Evolutionary conservation across 2,797 vertebrate species (phyloP).

Genomic region (Pseudochaenichthys georgianus): DNA sequence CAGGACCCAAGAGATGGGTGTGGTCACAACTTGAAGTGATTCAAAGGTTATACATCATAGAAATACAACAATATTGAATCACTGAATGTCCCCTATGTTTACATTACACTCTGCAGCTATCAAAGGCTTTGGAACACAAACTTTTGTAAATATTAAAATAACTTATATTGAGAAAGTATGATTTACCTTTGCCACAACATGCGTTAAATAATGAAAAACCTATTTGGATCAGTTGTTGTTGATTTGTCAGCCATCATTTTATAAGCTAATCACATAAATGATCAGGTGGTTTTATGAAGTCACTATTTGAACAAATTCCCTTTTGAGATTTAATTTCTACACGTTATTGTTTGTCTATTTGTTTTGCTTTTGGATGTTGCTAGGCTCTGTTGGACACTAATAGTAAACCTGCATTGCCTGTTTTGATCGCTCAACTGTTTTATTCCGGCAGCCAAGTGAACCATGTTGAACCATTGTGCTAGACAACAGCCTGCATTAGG

Average conservation of each 20-base stretch:
- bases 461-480: no score
- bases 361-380: neutral
- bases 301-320: neutral
- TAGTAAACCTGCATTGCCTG: neutral
- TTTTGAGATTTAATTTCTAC: neutral
- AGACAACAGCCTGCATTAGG: no score
- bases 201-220: neutral
- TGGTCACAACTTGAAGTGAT: neutral
- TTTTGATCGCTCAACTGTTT: neutral
- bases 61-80: neutral
- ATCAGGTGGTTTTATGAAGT: neutral
- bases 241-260: neutral
- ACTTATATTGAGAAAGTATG: no score
- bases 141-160: neutral
- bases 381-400: neutral
- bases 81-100: neutral
- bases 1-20: neutral
- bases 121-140: neutral
- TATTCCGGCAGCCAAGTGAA: neutral
- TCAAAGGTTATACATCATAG: neutral
- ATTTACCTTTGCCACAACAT: neutral
- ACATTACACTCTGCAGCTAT: neutral
- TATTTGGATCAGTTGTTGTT: neutral
- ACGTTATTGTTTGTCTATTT: neutral
- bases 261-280: no score